A percentile compares a stretch with the other conserved stretches of the same genome.
These are phyloP conservation scores for Aphelenchoides bicaudatus DNA, from an alignment of 2,888 invertebrate species.

Conservation along the genomic window DNA sequence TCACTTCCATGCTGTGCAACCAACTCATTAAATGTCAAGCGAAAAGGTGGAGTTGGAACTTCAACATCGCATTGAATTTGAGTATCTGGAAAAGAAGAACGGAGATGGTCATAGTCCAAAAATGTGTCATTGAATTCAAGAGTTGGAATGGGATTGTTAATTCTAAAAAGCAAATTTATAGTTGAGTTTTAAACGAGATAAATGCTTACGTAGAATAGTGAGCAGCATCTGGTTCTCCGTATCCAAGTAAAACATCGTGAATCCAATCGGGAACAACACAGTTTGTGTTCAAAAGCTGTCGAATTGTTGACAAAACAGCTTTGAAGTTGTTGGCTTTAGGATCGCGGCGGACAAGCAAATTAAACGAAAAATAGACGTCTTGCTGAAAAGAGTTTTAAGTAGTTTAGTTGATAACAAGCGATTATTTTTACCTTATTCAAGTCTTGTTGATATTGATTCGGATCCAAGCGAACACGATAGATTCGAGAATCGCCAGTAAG, in stretches of 20 bases:
- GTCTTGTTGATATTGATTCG: slow-evolving; percentile 78
- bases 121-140: slow-evolving; percentile 98
- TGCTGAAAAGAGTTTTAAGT: slow-evolving; percentile 26
- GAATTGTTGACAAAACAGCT: slow-evolving; percentile 94
- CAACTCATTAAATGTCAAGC: slow-evolving; percentile 53
- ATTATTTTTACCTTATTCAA: slow-evolving; percentile 41
- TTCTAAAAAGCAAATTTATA: too few species aligned
- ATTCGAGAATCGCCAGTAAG: slow-evolving; percentile 67
- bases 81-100: slow-evolving; percentile 78
- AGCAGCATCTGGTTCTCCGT: slow-evolving; percentile 94
- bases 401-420: background rate
- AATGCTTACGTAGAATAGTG: slow-evolving; percentile 76
- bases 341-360: slow-evolving; percentile 92
- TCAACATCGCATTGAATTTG: slow-evolving; percentile 67
- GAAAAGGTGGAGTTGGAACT: slow-evolving; percentile 27
- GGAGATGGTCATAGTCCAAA: slow-evolving; percentile 81
- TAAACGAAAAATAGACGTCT: slow-evolving; percentile 83
- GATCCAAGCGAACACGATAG: slow-evolving; percentile 87
- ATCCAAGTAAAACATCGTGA: slow-evolving; percentile 80
- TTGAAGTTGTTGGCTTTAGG: slow-evolving; percentile 99
- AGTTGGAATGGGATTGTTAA: slow-evolving; percentile 74
- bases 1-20: slow-evolving; percentile 41
- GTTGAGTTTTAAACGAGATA: too few species aligned
- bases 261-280: slow-evolving; percentile 80
- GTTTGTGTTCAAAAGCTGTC: slow-evolving; percentile 97